Conservation (phyloP, 2,113 vertebrate species). For the Polyodon spathula region DNA sequence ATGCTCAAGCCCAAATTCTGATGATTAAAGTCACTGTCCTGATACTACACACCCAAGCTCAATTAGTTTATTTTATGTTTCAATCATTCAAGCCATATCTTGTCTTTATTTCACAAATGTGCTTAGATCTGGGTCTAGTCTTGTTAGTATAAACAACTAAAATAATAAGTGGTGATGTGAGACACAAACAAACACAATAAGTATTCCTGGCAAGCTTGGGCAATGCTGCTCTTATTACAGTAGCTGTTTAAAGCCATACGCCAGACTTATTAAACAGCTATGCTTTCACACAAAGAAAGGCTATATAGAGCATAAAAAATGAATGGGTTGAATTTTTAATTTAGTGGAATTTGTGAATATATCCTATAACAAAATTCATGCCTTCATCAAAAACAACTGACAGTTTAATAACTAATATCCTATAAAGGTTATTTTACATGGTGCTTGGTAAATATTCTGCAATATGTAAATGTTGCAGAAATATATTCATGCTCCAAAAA, state of each 20-base stretch:
- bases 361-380: conserved; percentile 21
- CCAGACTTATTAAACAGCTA: conserved; percentile 42
- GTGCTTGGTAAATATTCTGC: no score
- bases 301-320: conserved; percentile 36
- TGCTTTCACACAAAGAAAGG: conserved; percentile 35
- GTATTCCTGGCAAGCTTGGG: conserved; percentile 53
- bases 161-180: conserved; percentile 20
- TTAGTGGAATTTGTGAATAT: conserved; percentile 21
- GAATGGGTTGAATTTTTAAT: conserved; percentile 50
- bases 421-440: neutral
- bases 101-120: no score
- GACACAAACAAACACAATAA: conserved; percentile 16
- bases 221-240: conserved; percentile 38
- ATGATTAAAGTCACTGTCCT: no score
- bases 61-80: no score
- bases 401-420: neutral
- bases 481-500: neutral
- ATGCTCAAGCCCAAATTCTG: no score
- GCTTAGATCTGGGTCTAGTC: no score
- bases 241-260: conserved; percentile 47
- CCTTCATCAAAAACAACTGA: neutral
- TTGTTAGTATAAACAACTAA: conserved; percentile 27
- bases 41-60: no score
- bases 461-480: neutral
- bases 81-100: no score